Evolutionary conservation across 1,140 invertebrate species (phyloP).

Genomic region (Trachymyrmex septentrionalis): DNA sequence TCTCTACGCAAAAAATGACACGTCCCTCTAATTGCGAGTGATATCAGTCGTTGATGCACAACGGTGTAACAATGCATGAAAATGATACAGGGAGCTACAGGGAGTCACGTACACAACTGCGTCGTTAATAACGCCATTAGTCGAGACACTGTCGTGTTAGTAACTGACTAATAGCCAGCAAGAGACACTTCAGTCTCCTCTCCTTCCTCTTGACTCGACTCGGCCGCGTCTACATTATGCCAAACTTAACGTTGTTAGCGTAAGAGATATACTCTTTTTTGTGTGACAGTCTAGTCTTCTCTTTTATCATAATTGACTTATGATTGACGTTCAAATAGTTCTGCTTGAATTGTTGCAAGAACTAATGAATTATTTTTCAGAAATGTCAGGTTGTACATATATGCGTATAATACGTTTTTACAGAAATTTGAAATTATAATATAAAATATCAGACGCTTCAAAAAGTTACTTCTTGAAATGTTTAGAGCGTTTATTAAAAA

Average conservation of each 20-base stretch:
- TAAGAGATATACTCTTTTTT: constrained; percentile 15
- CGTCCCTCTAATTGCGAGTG: constrained; percentile 14
- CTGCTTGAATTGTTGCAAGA: neutral
- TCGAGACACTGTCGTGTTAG: constrained; percentile 37
- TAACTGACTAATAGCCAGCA: constrained; percentile 50
- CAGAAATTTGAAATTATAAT: constrained; percentile 13
- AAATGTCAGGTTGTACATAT: neutral
- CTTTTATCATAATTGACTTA: constrained; percentile 4
- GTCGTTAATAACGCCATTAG: constrained; percentile 58
- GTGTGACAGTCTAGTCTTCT: neutral
- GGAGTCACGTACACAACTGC: constrained; percentile 32
- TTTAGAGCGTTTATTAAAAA: neutral
- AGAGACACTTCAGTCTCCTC: constrained; percentile 17
- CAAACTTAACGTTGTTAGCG: constrained; percentile 14
- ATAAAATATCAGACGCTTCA: neutral
- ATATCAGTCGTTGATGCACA: constrained; percentile 46
- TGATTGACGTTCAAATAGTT: neutral
- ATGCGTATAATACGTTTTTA: neutral
- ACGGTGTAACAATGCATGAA: constrained; percentile 36
- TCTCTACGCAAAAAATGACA: constrained; percentile 19
- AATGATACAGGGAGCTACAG: constrained; percentile 37
- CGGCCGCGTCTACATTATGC: neutral
- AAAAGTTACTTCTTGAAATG: neutral
- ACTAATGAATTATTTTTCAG: constrained; percentile 3
- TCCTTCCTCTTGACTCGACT: neutral